Percentiles rank a stretch among this genome's conserved stretches.
These are phyloP conservation scores for Macropodus opercularis DNA, from an alignment of 2,797 vertebrate species.

Conservation along the genomic window DNA sequence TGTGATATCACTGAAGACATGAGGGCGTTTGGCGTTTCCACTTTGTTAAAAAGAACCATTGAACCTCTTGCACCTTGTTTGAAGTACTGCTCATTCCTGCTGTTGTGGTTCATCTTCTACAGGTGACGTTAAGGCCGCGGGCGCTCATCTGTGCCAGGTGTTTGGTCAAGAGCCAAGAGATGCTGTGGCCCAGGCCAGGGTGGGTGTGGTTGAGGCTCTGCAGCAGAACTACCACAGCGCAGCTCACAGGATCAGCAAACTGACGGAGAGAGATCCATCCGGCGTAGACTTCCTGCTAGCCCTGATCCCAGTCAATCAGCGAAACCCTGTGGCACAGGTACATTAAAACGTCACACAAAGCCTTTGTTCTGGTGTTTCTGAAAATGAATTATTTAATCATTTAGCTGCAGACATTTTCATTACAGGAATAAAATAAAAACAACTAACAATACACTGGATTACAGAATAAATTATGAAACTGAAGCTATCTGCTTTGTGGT, in stretches of 20 bases:
- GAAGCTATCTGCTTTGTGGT: not conserved
- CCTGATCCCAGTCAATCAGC: conserved; percentile 80
- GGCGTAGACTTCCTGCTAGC: conserved; percentile 83
- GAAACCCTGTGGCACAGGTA: conserved; percentile 83
- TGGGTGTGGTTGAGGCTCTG: conserved; percentile 87
- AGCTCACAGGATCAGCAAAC: conserved; percentile 79
- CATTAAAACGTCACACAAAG: conserved; percentile 56
- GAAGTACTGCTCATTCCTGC: conserved; percentile 16
- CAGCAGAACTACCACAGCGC: conserved; percentile 76
- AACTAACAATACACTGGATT: too few relatives aligned
- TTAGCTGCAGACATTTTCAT: not conserved
- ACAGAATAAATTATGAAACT: not conserved
- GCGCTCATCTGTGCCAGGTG: conserved; percentile 78
- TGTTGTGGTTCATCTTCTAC: conserved; percentile 43
- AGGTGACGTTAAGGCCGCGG: conserved; percentile 86
- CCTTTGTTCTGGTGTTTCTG: too few relatives aligned
- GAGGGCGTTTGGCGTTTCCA: conserved; percentile 1
- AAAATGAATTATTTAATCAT: too few relatives aligned
- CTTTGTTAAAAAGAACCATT: not conserved
- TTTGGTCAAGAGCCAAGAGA: conserved; percentile 81
- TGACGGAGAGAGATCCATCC: conserved; percentile 81
- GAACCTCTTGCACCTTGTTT: not conserved
- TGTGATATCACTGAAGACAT: conserved; percentile 12
- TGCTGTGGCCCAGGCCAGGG: conserved; percentile 80
- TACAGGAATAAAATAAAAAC: not conserved